Percentiles rank a stretch among this genome's conserved stretches.
Conservation (phyloP, 2,888 invertebrate genomes). For the Caenorhabditis macrosperma region DNA sequence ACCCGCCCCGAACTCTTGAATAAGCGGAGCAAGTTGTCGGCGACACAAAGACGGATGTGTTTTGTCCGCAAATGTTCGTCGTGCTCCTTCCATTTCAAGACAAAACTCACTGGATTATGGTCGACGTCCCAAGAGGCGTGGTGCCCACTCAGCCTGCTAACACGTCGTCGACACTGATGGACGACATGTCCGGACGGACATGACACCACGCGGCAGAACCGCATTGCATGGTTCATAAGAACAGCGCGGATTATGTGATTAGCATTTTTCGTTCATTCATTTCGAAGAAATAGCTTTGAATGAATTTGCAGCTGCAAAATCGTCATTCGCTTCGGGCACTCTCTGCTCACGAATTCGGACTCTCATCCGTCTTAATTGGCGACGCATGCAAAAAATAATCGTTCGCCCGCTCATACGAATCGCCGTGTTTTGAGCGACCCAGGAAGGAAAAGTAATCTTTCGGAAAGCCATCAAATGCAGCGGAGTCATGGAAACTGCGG, state of each 20-base stretch:
- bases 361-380: constrained; percentile 27
- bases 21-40: constrained; percentile 45
- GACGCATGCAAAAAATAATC: constrained; percentile 17
- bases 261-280: background rate
- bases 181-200: constrained; percentile 52
- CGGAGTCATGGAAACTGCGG: constrained; percentile 2
- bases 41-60: constrained; percentile 58
- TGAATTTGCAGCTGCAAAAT: background rate
- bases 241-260: constrained; percentile 31
- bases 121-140: constrained; percentile 31
- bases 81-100: constrained; percentile 28
- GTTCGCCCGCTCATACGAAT: background rate
- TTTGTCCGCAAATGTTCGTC: constrained; percentile 52
- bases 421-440: background rate
- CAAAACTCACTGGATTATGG: constrained; percentile 45
- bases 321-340: background rate
- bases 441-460: constrained; percentile 5
- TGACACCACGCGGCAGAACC: constrained; percentile 32
- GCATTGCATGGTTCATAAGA: constrained; percentile 8
- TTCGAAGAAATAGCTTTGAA: background rate
- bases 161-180: constrained; percentile 55
- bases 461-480: constrained; percentile 6
- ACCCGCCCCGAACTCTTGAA: background rate
- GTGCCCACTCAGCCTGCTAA: constrained; percentile 48
- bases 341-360: no score